Conservation (phyloP, 1,140 invertebrate genomes). For the Oncopodura yosiiana region DNA sequence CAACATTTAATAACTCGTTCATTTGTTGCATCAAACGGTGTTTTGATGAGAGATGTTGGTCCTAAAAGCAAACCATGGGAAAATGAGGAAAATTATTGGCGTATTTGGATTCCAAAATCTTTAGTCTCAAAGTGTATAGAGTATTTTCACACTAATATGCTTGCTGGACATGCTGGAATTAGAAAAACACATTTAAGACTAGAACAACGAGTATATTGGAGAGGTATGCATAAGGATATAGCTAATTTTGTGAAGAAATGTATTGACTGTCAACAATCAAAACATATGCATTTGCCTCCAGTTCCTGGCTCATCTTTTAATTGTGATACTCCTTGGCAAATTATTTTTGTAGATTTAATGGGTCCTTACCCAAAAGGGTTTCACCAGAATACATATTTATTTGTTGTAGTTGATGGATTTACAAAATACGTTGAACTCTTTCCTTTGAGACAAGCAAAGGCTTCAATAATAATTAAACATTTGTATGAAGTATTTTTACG, state of each 20-base stretch:
- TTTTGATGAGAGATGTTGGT: not conserved
- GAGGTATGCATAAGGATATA: constrained; percentile 35
- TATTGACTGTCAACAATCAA: not conserved
- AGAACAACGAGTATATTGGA: constrained; percentile 34
- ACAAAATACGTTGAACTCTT: constrained; percentile 19
- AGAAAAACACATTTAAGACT: constrained; percentile 1
- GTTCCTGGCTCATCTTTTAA: not conserved
- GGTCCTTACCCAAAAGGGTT: constrained; percentile 3
- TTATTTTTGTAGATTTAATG: not conserved
- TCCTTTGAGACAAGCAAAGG: constrained; percentile 2
- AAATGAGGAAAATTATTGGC: not conserved
- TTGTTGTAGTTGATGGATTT: not conserved
- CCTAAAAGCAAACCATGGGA: constrained; percentile 11
- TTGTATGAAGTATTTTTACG: constrained; percentile 28
- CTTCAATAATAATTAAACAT: constrained; percentile 10
- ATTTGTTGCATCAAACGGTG: not conserved
- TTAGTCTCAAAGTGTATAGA: not conserved
- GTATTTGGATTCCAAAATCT: not conserved
- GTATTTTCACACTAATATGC: not conserved
- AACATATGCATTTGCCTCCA: not conserved
- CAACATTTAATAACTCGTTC: not conserved
- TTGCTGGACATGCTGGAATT: not conserved
- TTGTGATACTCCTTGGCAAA: constrained; percentile 1
- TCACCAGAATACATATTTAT: not conserved
- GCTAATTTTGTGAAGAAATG: not conserved